Percentiles rank a stretch among this genome's conserved stretches.
phyloP scores from a whole-genome alignment of 2,888 invertebrate species.

The Laspeyria flexula region DNA sequence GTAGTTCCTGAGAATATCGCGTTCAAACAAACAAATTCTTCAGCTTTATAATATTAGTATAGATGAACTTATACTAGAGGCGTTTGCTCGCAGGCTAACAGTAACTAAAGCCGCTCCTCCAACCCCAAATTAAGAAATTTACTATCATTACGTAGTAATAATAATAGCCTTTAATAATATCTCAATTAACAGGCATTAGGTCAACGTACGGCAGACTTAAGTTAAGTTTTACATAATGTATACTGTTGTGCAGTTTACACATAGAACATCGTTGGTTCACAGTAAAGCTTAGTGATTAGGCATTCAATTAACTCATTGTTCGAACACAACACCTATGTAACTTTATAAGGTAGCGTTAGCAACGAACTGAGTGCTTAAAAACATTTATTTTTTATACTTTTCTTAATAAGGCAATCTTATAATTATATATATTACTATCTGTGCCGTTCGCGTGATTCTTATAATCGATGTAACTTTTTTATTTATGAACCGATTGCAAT shows the following conservation, averaged over 20 bases:
- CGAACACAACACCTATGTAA: conserved; percentile 46
- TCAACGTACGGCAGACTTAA: not conserved
- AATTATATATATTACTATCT: not conserved
- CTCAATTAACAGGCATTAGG: not conserved
- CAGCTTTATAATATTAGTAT: too few relatives aligned
- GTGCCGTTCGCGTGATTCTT: too few relatives aligned
- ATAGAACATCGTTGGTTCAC: conserved; percentile 24
- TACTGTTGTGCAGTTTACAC: conserved; percentile 25
- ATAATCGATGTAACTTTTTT: too few relatives aligned
- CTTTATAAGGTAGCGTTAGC: conserved; percentile 32
- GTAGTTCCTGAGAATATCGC: too few relatives aligned
- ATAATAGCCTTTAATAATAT: not conserved
- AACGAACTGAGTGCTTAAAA: conserved; percentile 3
- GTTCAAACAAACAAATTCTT: too few relatives aligned
- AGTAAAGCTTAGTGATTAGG: conserved; percentile 56
- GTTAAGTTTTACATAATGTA: conserved; percentile 26
- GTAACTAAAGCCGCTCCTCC: too few relatives aligned
- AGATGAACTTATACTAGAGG: too few relatives aligned
- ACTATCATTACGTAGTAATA: too few relatives aligned
- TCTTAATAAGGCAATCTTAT: too few relatives aligned
- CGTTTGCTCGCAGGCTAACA: too few relatives aligned
- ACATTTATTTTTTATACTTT: not conserved
- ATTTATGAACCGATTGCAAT: too few relatives aligned
- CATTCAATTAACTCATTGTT: conserved; percentile 68
- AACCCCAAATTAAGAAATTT: too few relatives aligned